These are phyloP conservation scores for Microchirus variegatus DNA, from an alignment of 2,797 vertebrate species.

Conservation along the genomic window DNA sequence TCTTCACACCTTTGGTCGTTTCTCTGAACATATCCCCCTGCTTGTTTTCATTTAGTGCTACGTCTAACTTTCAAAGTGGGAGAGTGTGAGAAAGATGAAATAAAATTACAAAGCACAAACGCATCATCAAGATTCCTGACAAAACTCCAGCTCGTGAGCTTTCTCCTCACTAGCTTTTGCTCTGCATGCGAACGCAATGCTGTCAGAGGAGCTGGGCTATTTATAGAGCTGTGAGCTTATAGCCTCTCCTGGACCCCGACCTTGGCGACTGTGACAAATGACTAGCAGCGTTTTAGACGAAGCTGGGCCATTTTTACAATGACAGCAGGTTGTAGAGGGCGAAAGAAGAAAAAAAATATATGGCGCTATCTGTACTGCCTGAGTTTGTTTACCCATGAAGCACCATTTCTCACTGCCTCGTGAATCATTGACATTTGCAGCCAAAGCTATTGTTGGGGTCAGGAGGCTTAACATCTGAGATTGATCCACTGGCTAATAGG, in stretches of 20 bases:
- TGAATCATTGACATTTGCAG: slow-evolving; percentile 41
- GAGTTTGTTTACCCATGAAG: slow-evolving; percentile 63
- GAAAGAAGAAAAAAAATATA: slow-evolving; percentile 8
- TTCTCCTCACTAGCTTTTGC: not conserved
- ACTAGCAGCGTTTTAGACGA: slow-evolving; percentile 50
- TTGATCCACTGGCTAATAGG: slow-evolving; percentile 50
- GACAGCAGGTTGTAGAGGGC: slow-evolving; percentile 39
- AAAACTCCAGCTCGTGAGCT: slow-evolving; percentile 38
- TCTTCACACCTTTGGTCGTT: too few species aligned
- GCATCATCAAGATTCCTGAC: slow-evolving; percentile 46
- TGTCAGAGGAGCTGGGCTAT: slow-evolving; percentile 35
- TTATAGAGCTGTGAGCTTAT: slow-evolving; percentile 52
- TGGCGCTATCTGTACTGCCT: slow-evolving; percentile 36
- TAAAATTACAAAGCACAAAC: not conserved
- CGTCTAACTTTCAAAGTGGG: too few species aligned
- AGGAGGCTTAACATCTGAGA: slow-evolving; percentile 46
- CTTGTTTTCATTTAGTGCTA: too few species aligned
- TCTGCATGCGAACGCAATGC: not conserved
- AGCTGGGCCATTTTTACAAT: slow-evolving; percentile 45
- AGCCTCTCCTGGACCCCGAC: slow-evolving; percentile 58
- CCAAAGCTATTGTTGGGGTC: slow-evolving; percentile 15
- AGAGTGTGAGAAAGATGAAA: too few species aligned
- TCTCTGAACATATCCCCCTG: too few species aligned
- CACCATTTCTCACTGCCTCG: slow-evolving; percentile 29
- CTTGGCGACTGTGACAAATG: slow-evolving; percentile 67